These are phyloP conservation scores for Hirtodrosophila confusa DNA, from an alignment of 2,888 invertebrate species.

Conservation along the genomic window DNA sequence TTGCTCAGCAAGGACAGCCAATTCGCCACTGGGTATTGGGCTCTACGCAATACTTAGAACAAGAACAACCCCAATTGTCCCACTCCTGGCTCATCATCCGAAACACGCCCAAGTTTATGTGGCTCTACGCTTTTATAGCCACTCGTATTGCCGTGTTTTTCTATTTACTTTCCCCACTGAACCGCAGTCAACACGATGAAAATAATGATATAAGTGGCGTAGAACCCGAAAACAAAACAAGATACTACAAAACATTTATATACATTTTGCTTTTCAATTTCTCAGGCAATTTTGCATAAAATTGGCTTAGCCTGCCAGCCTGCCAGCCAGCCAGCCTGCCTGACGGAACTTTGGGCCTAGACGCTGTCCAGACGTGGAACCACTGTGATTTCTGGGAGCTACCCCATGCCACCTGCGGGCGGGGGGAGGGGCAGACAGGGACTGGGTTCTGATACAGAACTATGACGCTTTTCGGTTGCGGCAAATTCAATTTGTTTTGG, in stretches of 20 bases:
- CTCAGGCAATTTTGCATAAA: slow-evolving; percentile 75
- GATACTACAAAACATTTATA: neutral
- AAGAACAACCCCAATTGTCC: slow-evolving; percentile 12
- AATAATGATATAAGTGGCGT: slow-evolving; percentile 70
- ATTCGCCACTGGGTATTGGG: slow-evolving; percentile 33
- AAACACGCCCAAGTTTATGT: slow-evolving; percentile 48
- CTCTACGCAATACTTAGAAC: slow-evolving; percentile 5
- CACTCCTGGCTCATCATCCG: slow-evolving; percentile 19
- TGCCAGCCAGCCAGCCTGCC: slow-evolving; percentile 3
- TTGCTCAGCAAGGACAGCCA: neutral
- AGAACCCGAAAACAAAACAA: slow-evolving; percentile 57
- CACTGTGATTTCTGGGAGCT: slow-evolving; percentile 30
- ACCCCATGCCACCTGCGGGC: slow-evolving; percentile 1
- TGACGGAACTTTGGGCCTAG: slow-evolving; percentile 41
- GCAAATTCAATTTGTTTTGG: slow-evolving; percentile 76
- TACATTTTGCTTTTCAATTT: slow-evolving; percentile 74
- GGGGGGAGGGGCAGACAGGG: too few species aligned
- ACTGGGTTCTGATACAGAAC: slow-evolving; percentile 21
- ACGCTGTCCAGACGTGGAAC: slow-evolving; percentile 54
- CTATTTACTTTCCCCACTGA: slow-evolving; percentile 57
- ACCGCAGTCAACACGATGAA: slow-evolving; percentile 50
- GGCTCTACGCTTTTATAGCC: slow-evolving; percentile 40
- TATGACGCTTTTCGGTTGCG: slow-evolving; percentile 58
- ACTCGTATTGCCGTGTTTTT: slow-evolving; percentile 44
- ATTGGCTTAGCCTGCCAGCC: slow-evolving; percentile 51